Percentiles rank a stretch among this genome's conserved stretches.
Conservation (phyloP, 2,888 invertebrate species). For the Callimorpha dominula region DNA sequence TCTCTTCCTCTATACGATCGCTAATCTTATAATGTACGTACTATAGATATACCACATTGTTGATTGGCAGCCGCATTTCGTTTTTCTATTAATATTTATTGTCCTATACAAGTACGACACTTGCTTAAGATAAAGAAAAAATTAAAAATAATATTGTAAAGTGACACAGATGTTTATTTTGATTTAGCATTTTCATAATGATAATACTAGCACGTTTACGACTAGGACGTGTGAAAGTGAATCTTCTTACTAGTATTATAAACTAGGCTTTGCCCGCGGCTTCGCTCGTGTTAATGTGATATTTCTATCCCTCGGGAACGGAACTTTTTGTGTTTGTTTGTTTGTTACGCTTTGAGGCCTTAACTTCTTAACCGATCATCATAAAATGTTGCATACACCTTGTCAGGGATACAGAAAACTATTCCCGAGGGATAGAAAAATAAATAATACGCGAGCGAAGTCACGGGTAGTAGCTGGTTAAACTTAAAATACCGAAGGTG, state of each 20-base stretch:
- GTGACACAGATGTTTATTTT: too few relatives aligned
- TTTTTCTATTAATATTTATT: constrained; percentile 32
- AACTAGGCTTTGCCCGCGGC: not conserved
- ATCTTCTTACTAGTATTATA: not conserved
- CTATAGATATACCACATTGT: constrained; percentile 39
- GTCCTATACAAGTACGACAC: constrained; percentile 4
- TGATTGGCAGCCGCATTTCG: constrained; percentile 23
- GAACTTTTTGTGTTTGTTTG: not conserved
- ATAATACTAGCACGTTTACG: not conserved
- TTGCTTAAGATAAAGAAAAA: constrained; percentile 3
- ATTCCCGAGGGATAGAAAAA: not conserved
- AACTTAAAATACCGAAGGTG: not conserved
- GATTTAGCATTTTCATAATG: too few relatives aligned
- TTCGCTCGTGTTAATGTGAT: not conserved
- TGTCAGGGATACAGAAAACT: not conserved
- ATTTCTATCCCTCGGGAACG: not conserved
- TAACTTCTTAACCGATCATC: not conserved
- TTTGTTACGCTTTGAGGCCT: not conserved
- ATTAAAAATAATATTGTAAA: not conserved
- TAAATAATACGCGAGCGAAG: not conserved
- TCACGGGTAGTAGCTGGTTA: not conserved
- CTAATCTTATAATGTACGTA: constrained; percentile 52
- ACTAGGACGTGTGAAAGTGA: not conserved
- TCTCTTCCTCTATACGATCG: constrained; percentile 52
- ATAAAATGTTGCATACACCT: not conserved